Base-by-base conservation (phyloP, 2,888 invertebrate genomes). In the Tiphia femorata region DNA sequence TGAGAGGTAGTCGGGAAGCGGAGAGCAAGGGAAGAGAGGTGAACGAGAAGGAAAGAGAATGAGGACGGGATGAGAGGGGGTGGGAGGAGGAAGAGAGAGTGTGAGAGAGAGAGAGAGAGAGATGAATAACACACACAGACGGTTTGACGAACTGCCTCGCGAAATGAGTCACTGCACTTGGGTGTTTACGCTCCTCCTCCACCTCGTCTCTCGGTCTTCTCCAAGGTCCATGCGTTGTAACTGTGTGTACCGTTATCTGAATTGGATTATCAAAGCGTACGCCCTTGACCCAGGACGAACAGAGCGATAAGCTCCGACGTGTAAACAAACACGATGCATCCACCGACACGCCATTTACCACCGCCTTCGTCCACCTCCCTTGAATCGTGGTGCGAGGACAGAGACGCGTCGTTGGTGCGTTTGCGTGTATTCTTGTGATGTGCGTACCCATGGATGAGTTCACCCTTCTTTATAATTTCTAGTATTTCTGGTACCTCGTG, bases 201-300 rank as follows among this genome's bases (percentile, higher is more conserved):
- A 17, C 27, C 6, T 16, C 17, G 27, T 43, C 38, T 17, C 51
- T 42, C 38, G 33, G 17, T 46, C 29, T 20, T 37, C 40, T 19
- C 47, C 58, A 56, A 63, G 56, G 56, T 58, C 59, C 62, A 55
- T 52, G 42, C n/a, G n/a, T n/a, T n/a, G n/a, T n/a, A 49, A 49
- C 49, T 49, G 50, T 42, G 56, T 51, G 51, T n/a, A n/a, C 67
- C 62, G 67, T 70, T 72, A 72, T 72, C 72, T 70, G 55, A 61
- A 70, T 61, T 70, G 65, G 69, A 72, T 72, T 72, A 72, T 70
- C 68, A 67, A 59, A 61, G 49, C 53, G 55, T 33, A 56, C 64
- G 56, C 49, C 72, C 72, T 72, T 72, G 72, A 72, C 72, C 72
- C 58, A 72, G 68, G 63, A 64, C 63, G 64, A 62, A n/a, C n/a